Base-by-base conservation (phyloP, 2,888 invertebrate species). In the Harpalus rufipes region DNA sequence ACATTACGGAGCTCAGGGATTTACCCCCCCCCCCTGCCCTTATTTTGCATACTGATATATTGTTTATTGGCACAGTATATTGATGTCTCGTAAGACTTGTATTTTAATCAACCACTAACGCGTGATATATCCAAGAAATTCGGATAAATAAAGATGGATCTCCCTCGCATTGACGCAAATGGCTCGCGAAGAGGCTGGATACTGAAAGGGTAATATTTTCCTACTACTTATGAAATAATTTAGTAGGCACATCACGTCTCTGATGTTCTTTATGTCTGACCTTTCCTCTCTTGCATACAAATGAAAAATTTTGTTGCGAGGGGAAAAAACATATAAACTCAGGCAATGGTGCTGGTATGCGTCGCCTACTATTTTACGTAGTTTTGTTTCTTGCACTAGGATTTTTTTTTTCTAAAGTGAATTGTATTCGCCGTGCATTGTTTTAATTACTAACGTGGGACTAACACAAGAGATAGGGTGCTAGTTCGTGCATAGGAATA, bases 201-300 rank as follows among this genome's bases (percentile, higher is more conserved):
- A 41, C 32, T 3, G 68, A 68, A 68, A 68, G 68, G 68, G 68
- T 68, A 68, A 68, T 68, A 68, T 68, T 68, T 68, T 68, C 68
- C 25, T 68, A 68, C 68, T 68, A 68, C 68, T 68, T 68, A 68
- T 68, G 68, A 68, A 68, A 68, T 68, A 68, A 68, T 68, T 68
- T 68, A 68, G 68, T 68, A 68, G 39, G 68, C 39, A 68, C n/a
- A 68, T 68, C 68, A 68, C 68, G 68, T 68, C 68, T 32, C 39
- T 68, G 68, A 68, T 68, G 68, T 68, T 68, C 68, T 68, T 68
- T 68, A 68, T 68, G 68, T 68, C 68, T 68, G 68, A 68, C 68
- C 68, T 68, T 68, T 68, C 68, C 68, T 7, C 39, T 14, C 25
- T 68, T 68, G 68, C 68, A 68, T 68, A 68, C 68, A 68, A 68